Evolutionary conservation across 2,888 invertebrate species (phyloP).

Genomic region (Drosophila silvestris): DNA sequence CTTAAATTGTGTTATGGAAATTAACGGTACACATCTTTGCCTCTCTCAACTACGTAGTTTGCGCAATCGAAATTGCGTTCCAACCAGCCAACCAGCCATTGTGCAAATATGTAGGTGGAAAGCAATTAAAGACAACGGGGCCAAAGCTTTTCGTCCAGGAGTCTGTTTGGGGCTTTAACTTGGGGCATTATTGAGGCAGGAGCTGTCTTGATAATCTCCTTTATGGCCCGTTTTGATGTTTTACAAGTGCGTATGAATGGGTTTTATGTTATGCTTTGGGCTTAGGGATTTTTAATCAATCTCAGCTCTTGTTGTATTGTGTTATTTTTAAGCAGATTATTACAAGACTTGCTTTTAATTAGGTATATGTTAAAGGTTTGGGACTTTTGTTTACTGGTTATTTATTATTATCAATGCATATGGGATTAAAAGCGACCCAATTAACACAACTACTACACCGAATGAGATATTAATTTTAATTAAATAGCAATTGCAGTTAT

Average conservation of each 20-base stretch:
- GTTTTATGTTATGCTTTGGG: constrained; percentile 1
- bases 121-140: constrained; percentile 57
- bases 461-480: constrained; percentile 7
- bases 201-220: constrained; percentile 45
- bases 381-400: background rate
- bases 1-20: constrained; percentile 74
- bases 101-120: constrained; percentile 57
- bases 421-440: background rate
- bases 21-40: constrained; percentile 62
- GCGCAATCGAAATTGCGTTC: constrained; percentile 38
- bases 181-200: constrained; percentile 11
- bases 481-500: constrained; percentile 3
- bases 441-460: no score
- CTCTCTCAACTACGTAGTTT: constrained; percentile 26
- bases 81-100: background rate
- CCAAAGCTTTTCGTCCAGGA: constrained; percentile 6
- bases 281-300: constrained; percentile 48
- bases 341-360: constrained; percentile 30
- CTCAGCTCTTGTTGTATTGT: constrained; percentile 21
- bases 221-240: constrained; percentile 37
- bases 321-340: constrained; percentile 52
- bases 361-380: background rate
- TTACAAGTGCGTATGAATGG: constrained; percentile 23
- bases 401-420: constrained; percentile 1
- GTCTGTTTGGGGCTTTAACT: constrained; percentile 7